These are phyloP conservation scores for Molossus alvarezi DNA, from an alignment of 2,797 vertebrate species.

Conservation along the genomic window DNA sequence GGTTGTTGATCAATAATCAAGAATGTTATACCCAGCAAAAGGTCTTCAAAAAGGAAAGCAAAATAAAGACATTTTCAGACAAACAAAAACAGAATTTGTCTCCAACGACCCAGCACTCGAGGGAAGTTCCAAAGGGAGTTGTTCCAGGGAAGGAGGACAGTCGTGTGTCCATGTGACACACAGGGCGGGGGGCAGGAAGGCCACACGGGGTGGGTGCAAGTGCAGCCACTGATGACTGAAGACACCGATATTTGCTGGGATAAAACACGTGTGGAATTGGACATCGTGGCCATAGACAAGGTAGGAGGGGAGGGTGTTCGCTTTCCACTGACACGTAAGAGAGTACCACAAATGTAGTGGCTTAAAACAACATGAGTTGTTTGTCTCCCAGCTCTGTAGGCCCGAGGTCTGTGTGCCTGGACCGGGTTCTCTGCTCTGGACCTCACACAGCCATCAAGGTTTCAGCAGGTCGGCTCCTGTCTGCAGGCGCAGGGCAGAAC, in stretches of 20 bases:
- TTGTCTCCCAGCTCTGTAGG: background rate
- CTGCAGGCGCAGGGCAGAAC: background rate
- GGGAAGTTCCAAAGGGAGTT: background rate
- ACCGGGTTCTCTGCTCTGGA: fast-evolving
- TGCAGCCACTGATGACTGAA: no score
- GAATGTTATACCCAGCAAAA: background rate
- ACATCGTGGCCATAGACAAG: fast-evolving
- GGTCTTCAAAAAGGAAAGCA: background rate
- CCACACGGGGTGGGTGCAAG: background rate
- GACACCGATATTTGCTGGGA: background rate
- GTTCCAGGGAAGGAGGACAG: fast-evolving
- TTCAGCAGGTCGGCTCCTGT: fast-evolving
- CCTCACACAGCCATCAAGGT: background rate
- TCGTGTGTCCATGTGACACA: background rate
- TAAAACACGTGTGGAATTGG: no score
- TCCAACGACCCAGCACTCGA: background rate
- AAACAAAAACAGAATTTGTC: no score
- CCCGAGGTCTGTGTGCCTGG: background rate
- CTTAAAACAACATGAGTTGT: background rate
- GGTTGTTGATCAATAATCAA: background rate
- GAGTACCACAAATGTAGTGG: background rate
- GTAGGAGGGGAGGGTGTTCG: background rate
- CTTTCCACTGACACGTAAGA: background rate
- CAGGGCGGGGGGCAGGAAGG: fast-evolving
- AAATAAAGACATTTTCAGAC: background rate